A percentile compares a stretch with the other conserved stretches of the same genome.
Conservation (phyloP, 2,113 vertebrate species). For the Vulpes ferrilata region DNA sequence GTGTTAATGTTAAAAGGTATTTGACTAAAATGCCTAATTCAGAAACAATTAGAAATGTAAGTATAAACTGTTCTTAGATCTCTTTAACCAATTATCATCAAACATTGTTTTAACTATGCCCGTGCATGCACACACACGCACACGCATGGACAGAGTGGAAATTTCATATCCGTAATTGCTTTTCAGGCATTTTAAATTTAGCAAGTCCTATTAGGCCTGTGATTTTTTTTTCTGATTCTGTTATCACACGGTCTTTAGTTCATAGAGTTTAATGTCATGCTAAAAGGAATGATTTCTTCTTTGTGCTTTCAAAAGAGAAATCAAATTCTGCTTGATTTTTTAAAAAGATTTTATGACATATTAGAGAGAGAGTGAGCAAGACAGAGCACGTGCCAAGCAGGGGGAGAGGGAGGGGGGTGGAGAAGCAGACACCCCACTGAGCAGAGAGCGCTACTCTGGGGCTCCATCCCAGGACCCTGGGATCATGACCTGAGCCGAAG, state of each 20-base stretch:
- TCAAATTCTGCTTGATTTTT: background rate
- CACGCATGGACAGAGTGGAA: background rate
- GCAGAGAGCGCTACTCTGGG: too few species aligned
- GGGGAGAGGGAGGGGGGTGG: too few species aligned
- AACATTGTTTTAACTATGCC: background rate
- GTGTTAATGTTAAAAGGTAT: background rate
- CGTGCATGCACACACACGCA: background rate
- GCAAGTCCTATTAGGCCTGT: background rate
- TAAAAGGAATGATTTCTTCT: background rate
- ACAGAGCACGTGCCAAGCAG: too few species aligned
- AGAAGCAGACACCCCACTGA: too few species aligned
- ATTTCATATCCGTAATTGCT: background rate
- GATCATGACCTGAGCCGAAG: too few species aligned
- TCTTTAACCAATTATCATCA: background rate
- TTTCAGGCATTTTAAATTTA: background rate
- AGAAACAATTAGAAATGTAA: background rate
- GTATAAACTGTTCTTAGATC: background rate
- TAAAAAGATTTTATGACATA: too few species aligned
- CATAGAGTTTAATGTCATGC: background rate
- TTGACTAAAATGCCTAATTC: background rate
- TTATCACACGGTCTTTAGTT: background rate
- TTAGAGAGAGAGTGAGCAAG: too few species aligned
- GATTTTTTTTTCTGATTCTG: background rate
- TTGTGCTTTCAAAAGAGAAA: background rate
- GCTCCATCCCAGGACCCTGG: too few species aligned